Evolutionary conservation across 2,113 vertebrate species (phyloP).

Genomic region (Antennarius striatus): DNA sequence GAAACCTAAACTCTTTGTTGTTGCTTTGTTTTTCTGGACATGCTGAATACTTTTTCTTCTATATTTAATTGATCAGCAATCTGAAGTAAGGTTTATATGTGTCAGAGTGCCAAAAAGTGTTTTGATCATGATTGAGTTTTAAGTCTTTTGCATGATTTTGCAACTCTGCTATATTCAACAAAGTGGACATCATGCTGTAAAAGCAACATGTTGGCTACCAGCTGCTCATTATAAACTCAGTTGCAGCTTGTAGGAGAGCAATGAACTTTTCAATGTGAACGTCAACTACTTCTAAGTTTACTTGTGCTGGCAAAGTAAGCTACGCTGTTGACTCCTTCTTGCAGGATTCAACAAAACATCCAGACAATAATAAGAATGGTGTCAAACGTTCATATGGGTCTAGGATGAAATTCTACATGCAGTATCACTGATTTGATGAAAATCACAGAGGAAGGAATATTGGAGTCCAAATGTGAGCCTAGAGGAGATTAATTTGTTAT

Average conservation of each 20-base stretch:
- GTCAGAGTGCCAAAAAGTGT: not conserved
- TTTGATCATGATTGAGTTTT: not conserved
- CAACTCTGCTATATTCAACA: not conserved
- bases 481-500: conserved; percentile 1
- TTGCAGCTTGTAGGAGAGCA: conserved; percentile 22
- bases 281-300: not conserved
- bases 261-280: not conserved
- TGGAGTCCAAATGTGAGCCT: not conserved
- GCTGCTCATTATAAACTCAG: conserved; percentile 23
- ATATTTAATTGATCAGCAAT: not conserved
- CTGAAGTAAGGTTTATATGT: not conserved
- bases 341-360: not conserved
- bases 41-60: not conserved
- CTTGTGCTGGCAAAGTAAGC: not conserved
- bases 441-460: not conserved
- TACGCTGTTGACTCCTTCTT: not conserved
- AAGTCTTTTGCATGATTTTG: not conserved
- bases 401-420: not conserved
- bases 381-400: not conserved
- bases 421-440: too few species aligned
- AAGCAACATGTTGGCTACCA: not conserved
- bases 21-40: not conserved
- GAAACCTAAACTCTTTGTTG: not conserved
- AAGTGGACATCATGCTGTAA: conserved; percentile 7
- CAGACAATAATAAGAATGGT: not conserved